Base-by-base conservation (phyloP, 2,113 vertebrate genomes). In the Mirounga angustirostris region DNA sequence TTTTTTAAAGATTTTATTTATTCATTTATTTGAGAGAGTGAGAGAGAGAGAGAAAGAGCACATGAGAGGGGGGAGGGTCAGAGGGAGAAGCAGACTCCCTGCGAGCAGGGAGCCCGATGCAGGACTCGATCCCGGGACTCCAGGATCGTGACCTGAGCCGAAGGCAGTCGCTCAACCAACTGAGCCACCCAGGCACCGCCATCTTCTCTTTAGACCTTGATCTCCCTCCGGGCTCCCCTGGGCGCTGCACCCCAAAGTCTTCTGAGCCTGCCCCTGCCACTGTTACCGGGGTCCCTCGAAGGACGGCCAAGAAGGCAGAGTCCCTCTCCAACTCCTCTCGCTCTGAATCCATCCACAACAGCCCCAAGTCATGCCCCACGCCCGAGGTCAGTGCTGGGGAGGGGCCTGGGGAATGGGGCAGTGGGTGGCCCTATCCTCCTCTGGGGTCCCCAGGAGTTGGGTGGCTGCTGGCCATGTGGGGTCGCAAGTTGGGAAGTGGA, bases 351-450 rank as follows among this genome's bases (percentile, higher is more conserved):
- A 95, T 99, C 82, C 99, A 99, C 92, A 99, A 99, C 96, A 99
- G 99, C n/a, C 99, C 99, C 92, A 99, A 99, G 97, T 99, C 99
- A 12, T 99, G 99, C 96, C 99, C 99, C 0, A 99, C 99, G 3
- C 99, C 99, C 0, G 99, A 99, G 99, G 99, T 99, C 98, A 99
- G 99, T 98, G 4, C 90, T 63, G 58, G 28, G 43, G 54, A 36
- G 46, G 33, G 59, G 5, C 26, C 28, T 33, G 43, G 36, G 24
- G 4, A 5, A 0, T 24, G 13, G 13, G 15, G 58, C 40, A 46
- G 52, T 46, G 14, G 36, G 14, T 43, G 74, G 28, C 30, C 7
- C 22, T 84, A 16, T 63, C 73, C 14, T 89, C 90, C 67, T 43
- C 3, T 26, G 59, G 40, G 54, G 19, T 69, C 61, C 52, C 7